Conservation (phyloP, 1,140 invertebrate genomes). For the Heliothis subflexa region DNA sequence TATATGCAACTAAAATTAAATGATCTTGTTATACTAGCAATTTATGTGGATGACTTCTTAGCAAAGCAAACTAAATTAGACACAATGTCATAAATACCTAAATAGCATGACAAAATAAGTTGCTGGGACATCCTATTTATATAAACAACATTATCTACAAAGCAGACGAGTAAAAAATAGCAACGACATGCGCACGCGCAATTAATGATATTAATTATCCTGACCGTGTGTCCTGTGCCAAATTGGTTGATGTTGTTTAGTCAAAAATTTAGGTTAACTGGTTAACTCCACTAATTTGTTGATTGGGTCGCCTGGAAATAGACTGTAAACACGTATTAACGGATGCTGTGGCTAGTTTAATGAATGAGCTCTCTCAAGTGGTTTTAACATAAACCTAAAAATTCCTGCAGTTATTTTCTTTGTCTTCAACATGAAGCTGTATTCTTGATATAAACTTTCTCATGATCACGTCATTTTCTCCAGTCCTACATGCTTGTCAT, state of each 20-base stretch:
- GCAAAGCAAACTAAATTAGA: slow-evolving; percentile 6
- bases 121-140: slow-evolving; percentile 1
- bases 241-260: slow-evolving; percentile 51
- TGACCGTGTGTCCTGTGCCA: slow-evolving; percentile 50
- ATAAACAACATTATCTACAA: slow-evolving; percentile 4
- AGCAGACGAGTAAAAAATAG: slow-evolving; percentile 44
- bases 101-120: slow-evolving; percentile 6
- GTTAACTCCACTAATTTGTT: slow-evolving; percentile 19
- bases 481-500: background rate
- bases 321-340: slow-evolving; percentile 5
- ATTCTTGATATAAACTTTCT: background rate
- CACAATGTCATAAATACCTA: background rate
- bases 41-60: background rate
- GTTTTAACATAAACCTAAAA: slow-evolving; percentile 2
- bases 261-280: slow-evolving; percentile 50
- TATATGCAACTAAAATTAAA: too few species aligned
- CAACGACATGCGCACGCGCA: slow-evolving; percentile 37
- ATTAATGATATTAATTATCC: slow-evolving; percentile 51
- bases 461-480: background rate
- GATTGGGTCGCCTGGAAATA: slow-evolving; percentile 32
- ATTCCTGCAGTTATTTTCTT: too few species aligned
- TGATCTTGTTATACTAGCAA: too few species aligned
- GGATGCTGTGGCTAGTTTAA: slow-evolving; percentile 7
- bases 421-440: too few species aligned
- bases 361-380: too few species aligned